Base-by-base conservation (phyloP, 2,113 vertebrate species). In the Cacatua alba region DNA sequence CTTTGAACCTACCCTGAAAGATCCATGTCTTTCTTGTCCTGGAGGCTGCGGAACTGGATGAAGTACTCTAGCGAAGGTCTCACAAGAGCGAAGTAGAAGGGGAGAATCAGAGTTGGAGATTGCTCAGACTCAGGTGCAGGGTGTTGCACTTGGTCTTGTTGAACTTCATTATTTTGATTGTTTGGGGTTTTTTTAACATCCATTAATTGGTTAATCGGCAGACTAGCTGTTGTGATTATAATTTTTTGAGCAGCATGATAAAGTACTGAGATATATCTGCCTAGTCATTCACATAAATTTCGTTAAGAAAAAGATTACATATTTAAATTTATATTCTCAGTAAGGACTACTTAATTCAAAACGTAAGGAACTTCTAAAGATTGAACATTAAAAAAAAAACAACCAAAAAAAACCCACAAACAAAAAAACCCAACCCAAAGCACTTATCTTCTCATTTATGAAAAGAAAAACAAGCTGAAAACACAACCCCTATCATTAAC, bases 41-140 rank as follows among this genome's bases (percentile, higher is more conserved):
- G 39, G 8, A 20, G 17, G 5, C 5, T 64, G 21, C 25, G 37
- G 33, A 57, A 17, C 23, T n/a, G 52, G 16, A 29, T 19, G 10
- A 15, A 67, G 4, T 17, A 12, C 11, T 33, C 9, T 10, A 29
- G 29, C 3, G 39, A 28, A 4, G 4, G 8, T 49, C 49, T 57
- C 10, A 26, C 5, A 12, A 20, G 41, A 62, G 6, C 0, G 0
- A 52, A 71, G 10, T 8, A 53, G 59, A 68, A 43, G n/a, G 13
- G 18, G 11, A 52, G 13, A 72, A 28, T 43, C 26, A 21, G 14
- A 25, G 6, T 0, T 52, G 5, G 29, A 53, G 13, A 46, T 48
- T 63, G 11, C 6, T 37, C 11, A 8, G 10, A 37, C 0, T 0
- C 5, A 63, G 12, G 25, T 43, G 8, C 13, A 80, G 41, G 29